These are phyloP conservation scores for Drosophila prolongata DNA, from an alignment of 2,888 invertebrate genomes.

Conservation along the genomic window DNA sequence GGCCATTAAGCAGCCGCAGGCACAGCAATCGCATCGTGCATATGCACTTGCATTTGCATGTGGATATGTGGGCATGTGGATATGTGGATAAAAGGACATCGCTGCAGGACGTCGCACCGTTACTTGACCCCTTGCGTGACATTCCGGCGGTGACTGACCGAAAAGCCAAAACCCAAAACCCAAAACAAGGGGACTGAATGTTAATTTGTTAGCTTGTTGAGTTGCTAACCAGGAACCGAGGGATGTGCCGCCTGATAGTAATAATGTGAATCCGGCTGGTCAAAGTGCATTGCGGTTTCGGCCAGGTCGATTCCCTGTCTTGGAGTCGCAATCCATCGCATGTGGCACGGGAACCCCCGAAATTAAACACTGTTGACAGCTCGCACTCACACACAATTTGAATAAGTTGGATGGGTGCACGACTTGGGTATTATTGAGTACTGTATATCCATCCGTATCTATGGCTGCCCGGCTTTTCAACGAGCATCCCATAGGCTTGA, in stretches of 20 bases:
- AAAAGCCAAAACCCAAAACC: constrained; percentile 35
- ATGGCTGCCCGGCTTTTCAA: constrained; percentile 60
- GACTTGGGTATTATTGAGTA: not conserved
- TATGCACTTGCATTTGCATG: constrained; percentile 46
- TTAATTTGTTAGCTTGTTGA: constrained; percentile 83
- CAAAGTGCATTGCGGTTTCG: constrained; percentile 78
- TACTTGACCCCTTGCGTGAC: constrained; percentile 72
- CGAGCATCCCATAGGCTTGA: constrained; percentile 65
- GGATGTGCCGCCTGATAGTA: constrained; percentile 18
- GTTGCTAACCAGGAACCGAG: constrained; percentile 51
- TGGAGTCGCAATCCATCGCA: constrained; percentile 53
- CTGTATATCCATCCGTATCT: constrained; percentile 18
- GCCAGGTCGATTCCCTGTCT: constrained; percentile 33
- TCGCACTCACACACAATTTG: constrained; percentile 74
- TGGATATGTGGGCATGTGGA: not conserved
- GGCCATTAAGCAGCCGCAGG: constrained; percentile 81
- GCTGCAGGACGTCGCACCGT: constrained; percentile 41
- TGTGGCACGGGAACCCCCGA: constrained; percentile 62
- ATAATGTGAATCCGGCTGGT: constrained; percentile 59
- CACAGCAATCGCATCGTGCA: constrained; percentile 55
- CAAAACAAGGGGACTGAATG: constrained; percentile 69
- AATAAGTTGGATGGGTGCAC: constrained; percentile 36
- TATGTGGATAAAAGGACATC: constrained; percentile 26
- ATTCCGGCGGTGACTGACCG: constrained; percentile 41
- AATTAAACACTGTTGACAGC: constrained; percentile 81